A percentile compares a stretch with the other conserved stretches of the same genome.
Conservation (phyloP, 2,888 invertebrate species). For the Argyra leucocephala region DNA sequence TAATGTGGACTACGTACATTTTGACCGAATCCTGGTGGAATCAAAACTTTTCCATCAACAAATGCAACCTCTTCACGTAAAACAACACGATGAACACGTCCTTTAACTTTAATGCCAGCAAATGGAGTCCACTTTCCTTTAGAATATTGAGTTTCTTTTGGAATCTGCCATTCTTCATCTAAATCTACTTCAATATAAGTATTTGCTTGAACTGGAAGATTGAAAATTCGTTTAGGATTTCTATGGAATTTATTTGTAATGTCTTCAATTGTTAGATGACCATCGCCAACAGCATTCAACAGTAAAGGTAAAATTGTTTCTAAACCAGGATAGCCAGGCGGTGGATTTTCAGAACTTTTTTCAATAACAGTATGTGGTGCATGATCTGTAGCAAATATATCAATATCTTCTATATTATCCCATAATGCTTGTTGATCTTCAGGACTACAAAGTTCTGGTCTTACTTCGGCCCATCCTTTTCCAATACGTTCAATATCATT, state of each 20-base stretch:
- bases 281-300: slow-evolving; percentile 85
- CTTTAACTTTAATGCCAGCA: slow-evolving; percentile 75
- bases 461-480: slow-evolving; percentile 65
- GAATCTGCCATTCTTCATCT: slow-evolving; percentile 87
- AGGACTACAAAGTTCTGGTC: slow-evolving; percentile 70
- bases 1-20: slow-evolving; percentile 67
- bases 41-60: slow-evolving; percentile 85
- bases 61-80: slow-evolving; percentile 91
- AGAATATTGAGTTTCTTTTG: slow-evolving; percentile 67
- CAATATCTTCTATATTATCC: slow-evolving; percentile 92
- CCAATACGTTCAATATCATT: slow-evolving; percentile 66
- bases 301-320: slow-evolving; percentile 97
- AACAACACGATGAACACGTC: slow-evolving; percentile 85
- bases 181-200: slow-evolving; percentile 95
- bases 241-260: slow-evolving; percentile 81
- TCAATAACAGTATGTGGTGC: slow-evolving; percentile 91
- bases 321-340: slow-evolving; percentile 92
- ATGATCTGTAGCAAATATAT: slow-evolving; percentile 98
- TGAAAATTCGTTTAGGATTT: slow-evolving; percentile 92
- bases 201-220: slow-evolving; percentile 87
- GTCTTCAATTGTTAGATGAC: slow-evolving; percentile 79
- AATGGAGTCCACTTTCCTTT: slow-evolving; percentile 98
- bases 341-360: slow-evolving; percentile 71
- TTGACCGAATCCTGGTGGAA: slow-evolving; percentile 78
- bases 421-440: slow-evolving; percentile 96